phyloP scores from a whole-genome alignment of 2,797 vertebrate genomes.

The Crocodylus rhombifer region DNA sequence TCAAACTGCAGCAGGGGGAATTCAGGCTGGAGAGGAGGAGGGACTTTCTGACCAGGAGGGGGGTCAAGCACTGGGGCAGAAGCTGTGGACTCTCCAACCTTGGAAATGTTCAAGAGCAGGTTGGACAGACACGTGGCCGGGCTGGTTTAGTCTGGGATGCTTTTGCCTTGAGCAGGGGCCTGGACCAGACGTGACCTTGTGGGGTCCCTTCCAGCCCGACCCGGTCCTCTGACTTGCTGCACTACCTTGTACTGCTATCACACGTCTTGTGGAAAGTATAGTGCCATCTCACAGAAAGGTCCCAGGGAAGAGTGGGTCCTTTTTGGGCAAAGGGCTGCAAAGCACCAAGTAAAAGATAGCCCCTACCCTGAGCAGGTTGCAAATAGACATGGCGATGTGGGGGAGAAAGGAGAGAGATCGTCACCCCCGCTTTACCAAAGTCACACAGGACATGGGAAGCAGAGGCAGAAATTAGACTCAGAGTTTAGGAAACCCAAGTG shows the following conservation, averaged over 20 bases:
- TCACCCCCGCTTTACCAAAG: neutral
- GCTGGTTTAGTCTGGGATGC: too few species aligned
- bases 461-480: neutral
- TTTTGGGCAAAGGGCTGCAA: neutral
- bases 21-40: neutral
- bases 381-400: neutral
- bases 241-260: too few species aligned
- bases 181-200: too few species aligned
- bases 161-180: too few species aligned
- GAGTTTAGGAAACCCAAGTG: conserved; percentile 21
- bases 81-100: neutral
- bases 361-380: neutral
- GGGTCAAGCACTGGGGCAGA: neutral
- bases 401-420: neutral
- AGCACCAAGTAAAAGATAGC: neutral
- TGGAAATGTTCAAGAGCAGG: neutral
- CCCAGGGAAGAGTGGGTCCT: neutral
- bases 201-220: neutral
- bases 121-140: too few species aligned
- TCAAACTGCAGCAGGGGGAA: neutral
- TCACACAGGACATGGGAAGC: neutral
- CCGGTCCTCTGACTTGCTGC: too few species aligned
- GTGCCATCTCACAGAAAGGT: neutral
- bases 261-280: neutral
- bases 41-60: neutral